Evolutionary conservation across 2,888 invertebrate genomes (phyloP), one percentile per base, ranked within the genome.

Genomic region (Nomada ruficornis): DNA sequence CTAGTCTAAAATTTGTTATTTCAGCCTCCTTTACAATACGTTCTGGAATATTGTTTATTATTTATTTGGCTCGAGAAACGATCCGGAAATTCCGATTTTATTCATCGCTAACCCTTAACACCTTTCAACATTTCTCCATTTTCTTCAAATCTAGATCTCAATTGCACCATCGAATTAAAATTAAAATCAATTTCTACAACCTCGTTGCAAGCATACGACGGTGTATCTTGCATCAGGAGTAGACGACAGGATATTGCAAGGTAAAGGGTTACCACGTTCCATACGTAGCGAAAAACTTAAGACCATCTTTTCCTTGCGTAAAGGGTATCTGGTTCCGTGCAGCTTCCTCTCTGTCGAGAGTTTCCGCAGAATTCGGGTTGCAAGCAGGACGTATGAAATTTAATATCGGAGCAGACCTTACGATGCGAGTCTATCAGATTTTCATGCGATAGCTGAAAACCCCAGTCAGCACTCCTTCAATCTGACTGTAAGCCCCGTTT

Each of bases 301-400:
- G 50, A 50, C 70, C 70, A 71, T 50, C 44, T 20, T 10, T 52
- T 13, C 42, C 62, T 44, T 72, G 67, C 50, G 11, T 44, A 36
- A 29, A 67, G 20, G 42, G 76, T 77, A 72, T 85, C 77, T 23
- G 44, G 52, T 86, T 85, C 84, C 72, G 15, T 75, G 44, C 54
- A 47, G 55, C 71, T 72, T 80, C 77, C 77, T 79, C 54, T 44
- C 54, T 36, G 55, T 44, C 72, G 63, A 71, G 67, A 71, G 73
- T 67, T 82, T 76, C 80, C 70, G 55, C 72, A 64, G 82, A 82
- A 84, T 82, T 84, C 75, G 76, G 69, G 47, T 69, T 60, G 72
- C 82, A 80, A 85, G 84, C 84, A 75, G 74, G 80, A 76, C 62
- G 85, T 77, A 82, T 82, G 85, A 84, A 82, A 85, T 84, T 85